phyloP scores from a whole-genome alignment of 2,888 invertebrate species.

The Coremacera marginata region DNA sequence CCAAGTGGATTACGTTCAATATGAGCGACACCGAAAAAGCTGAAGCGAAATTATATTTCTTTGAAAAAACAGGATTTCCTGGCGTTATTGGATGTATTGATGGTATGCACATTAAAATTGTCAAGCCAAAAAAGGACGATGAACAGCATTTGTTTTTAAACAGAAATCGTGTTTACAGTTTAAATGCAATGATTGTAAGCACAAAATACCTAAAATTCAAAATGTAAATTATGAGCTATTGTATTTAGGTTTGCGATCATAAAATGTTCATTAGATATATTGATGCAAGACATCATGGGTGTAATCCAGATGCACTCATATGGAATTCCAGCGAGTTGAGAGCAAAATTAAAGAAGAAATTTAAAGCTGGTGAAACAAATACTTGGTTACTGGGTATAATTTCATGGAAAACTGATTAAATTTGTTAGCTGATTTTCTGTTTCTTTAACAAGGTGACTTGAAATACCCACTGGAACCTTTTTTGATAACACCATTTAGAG shows the following conservation, averaged over 20 bases:
- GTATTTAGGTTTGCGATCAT: not conserved
- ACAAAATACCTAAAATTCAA: too few relatives aligned
- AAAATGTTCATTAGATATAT: constrained; percentile 1
- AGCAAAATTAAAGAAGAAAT: not conserved
- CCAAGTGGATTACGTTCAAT: not conserved
- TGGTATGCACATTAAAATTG: constrained; percentile 33
- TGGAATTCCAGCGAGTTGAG: not conserved
- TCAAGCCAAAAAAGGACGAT: constrained; percentile 18
- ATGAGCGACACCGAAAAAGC: constrained; percentile 14
- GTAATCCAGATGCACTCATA: not conserved
- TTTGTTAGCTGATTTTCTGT: not conserved
- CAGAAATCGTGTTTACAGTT: constrained; percentile 16
- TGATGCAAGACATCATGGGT: not conserved
- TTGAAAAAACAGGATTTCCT: constrained; percentile 25
- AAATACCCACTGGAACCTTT: not conserved
- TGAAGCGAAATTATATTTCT: constrained; percentile 30
- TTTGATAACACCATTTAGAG: constrained; percentile 15
- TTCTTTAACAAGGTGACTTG: not conserved
- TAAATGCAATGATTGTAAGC: constrained; percentile 39
- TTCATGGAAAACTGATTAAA: not conserved
- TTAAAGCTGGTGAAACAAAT: not conserved
- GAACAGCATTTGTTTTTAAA: constrained; percentile 35
- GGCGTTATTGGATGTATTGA: constrained; percentile 38
- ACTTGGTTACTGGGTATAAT: not conserved
- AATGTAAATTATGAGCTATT: too few relatives aligned